These are phyloP conservation scores for Pristionchus entomophagus DNA, from an alignment of 2,888 invertebrate species.

Conservation along the genomic window DNA sequence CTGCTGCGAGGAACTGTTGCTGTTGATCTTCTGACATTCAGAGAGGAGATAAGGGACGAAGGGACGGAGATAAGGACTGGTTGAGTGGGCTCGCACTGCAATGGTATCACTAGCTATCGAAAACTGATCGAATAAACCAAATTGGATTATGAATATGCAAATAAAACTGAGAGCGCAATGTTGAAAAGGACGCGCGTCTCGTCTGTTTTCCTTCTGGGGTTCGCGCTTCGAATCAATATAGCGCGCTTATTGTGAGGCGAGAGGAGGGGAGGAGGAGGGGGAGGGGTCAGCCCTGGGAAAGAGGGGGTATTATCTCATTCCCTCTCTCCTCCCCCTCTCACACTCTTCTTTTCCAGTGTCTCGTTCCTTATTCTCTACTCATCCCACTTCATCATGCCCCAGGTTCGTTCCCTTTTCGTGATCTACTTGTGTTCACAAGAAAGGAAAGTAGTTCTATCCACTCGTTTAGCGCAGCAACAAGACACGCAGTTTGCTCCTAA, in stretches of 20 bases:
- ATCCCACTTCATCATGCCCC: constrained; percentile 31
- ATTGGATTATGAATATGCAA: background rate
- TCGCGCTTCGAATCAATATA: constrained; percentile 31
- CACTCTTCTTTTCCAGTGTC: constrained; percentile 24
- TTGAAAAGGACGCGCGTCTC: background rate
- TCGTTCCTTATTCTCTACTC: constrained; percentile 16
- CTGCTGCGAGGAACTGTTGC: constrained; percentile 12
- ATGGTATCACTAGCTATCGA: constrained; percentile 1
- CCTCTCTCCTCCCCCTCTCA: background rate
- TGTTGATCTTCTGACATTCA: constrained; percentile 34
- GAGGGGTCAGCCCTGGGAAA: constrained; percentile 13
- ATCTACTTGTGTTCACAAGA: too few species aligned
- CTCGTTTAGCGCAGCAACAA: background rate
- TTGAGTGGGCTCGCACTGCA: constrained; percentile 20
- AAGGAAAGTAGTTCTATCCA: too few species aligned
- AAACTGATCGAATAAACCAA: background rate
- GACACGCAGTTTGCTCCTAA: background rate
- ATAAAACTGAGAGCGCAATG: background rate
- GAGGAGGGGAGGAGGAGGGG: background rate
- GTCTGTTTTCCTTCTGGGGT: background rate
- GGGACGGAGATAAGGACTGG: constrained; percentile 3
- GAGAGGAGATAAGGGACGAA: background rate
- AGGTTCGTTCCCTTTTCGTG: constrained; percentile 18
- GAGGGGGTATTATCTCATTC: constrained; percentile 43
- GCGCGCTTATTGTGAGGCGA: constrained; percentile 16